Conservation (phyloP, 2,797 vertebrate species). For the Spea hammondii region DNA sequence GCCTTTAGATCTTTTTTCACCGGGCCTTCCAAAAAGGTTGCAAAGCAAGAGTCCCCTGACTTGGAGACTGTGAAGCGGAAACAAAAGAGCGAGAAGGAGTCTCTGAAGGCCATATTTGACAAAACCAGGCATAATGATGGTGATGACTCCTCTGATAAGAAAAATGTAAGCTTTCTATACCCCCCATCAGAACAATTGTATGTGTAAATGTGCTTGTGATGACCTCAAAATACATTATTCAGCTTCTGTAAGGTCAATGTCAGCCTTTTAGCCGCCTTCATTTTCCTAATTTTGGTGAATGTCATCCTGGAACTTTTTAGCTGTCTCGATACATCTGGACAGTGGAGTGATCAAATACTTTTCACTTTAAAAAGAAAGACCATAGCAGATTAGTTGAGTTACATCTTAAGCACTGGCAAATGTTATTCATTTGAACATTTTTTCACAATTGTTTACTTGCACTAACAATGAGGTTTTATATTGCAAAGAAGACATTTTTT, state of each 20-base stretch:
- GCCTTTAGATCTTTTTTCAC: slow-evolving; percentile 82
- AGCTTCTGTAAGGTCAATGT: no score
- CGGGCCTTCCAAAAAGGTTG: slow-evolving; percentile 73
- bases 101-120: slow-evolving; percentile 84
- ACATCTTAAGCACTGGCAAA: no score
- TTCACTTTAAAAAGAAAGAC: no score
- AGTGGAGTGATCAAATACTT: no score
- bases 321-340: no score
- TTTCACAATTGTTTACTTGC: neutral
- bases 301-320: no score
- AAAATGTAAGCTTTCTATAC: slow-evolving; percentile 69
- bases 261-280: no score
- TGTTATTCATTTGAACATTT: neutral
- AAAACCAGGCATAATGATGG: slow-evolving; percentile 68
- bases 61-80: slow-evolving; percentile 85
- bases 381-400: no score
- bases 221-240: neutral
- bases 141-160: slow-evolving; percentile 69
- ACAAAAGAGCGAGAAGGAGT: slow-evolving; percentile 88
- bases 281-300: no score
- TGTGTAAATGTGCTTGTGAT: neutral
- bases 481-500: no score
- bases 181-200: neutral
- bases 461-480: no score
- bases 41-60: slow-evolving; percentile 72